Conservation (phyloP, 2,888 invertebrate genomes). For the Cantharis rufa region DNA sequence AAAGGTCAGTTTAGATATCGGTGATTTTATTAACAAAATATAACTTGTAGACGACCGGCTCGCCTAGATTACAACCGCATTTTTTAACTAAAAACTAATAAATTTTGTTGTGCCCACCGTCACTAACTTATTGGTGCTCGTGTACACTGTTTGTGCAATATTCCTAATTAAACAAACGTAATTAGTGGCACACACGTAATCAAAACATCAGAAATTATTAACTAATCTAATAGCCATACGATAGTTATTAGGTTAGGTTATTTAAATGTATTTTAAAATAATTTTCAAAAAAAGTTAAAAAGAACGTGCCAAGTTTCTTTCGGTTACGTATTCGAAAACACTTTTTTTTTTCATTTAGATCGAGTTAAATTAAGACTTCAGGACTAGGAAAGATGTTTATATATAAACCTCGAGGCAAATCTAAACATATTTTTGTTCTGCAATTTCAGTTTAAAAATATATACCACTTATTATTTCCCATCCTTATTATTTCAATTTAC, state of each 20-base stretch:
- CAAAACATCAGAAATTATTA: not conserved
- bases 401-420: slow-evolving; percentile 1
- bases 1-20: slow-evolving; percentile 73
- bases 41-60: not conserved
- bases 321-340: not conserved
- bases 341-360: not conserved
- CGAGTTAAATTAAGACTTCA: slow-evolving; percentile 3
- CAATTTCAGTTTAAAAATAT: not conserved
- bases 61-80: not conserved
- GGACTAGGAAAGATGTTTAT: slow-evolving; percentile 3
- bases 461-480: not conserved
- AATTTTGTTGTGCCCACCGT: not conserved
- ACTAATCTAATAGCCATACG: not conserved
- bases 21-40: not conserved
- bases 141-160: not conserved
- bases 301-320: not conserved
- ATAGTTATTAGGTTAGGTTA: not conserved
- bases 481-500: not conserved
- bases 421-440: slow-evolving; percentile 1
- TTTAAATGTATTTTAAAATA: not conserved
- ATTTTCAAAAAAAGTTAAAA: not conserved
- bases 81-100: not conserved
- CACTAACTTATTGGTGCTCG: not conserved
- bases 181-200: not conserved
- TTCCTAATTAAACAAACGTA: not conserved